These are phyloP conservation scores for Chinchilla lanigera DNA, from an alignment of 2,113 vertebrate genomes.

Conservation along the genomic window DNA sequence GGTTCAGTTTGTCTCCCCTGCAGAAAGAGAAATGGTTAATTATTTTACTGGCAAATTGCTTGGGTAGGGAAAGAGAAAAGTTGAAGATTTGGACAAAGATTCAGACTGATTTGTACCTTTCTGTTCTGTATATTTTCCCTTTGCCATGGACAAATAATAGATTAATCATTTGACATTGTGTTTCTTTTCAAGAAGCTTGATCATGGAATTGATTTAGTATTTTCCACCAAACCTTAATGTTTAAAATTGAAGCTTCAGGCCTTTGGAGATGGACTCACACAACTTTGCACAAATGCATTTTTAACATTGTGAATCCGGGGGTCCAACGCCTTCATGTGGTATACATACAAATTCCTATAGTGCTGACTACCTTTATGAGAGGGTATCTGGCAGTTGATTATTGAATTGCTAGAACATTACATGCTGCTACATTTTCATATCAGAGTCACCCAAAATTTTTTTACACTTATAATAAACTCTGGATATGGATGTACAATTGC, in stretches of 20 bases:
- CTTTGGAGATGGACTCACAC: not conserved
- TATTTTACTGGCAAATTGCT: not conserved
- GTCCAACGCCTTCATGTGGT: not conserved
- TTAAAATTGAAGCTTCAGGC: not conserved
- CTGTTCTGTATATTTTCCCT: not conserved
- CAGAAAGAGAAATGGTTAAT: not conserved
- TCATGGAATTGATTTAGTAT: not conserved
- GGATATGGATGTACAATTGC: not conserved
- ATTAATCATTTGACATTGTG: no score
- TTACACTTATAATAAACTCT: not conserved
- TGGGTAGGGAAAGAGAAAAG: not conserved
- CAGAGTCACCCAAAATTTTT: not conserved
- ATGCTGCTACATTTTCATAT: not conserved
- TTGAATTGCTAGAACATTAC: not conserved
- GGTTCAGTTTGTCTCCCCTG: not conserved
- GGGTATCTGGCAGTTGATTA: not conserved
- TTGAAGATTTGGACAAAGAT: not conserved
- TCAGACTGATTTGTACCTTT: not conserved
- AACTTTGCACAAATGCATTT: not conserved
- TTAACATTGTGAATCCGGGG: not conserved
- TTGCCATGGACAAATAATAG: accelerated
- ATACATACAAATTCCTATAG: not conserved
- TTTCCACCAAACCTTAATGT: not conserved
- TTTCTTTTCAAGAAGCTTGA: not conserved
- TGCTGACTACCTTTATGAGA: not conserved